Percentiles rank a stretch among this genome's conserved stretches.
Conservation (phyloP, 2,113 vertebrate genomes). For the Forbesichthys agassizii region DNA sequence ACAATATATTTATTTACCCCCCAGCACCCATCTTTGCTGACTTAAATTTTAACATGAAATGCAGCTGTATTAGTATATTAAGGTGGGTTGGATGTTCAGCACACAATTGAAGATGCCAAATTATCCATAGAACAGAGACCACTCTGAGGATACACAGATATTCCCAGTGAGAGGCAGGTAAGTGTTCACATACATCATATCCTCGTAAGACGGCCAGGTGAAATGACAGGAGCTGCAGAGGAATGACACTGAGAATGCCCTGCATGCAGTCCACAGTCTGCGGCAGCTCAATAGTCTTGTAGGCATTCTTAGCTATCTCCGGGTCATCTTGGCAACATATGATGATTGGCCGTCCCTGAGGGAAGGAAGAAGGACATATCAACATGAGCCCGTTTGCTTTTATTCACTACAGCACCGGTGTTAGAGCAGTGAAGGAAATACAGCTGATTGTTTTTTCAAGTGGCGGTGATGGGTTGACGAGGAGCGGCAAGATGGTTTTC, state of each 20-base stretch:
- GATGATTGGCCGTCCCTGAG: slow-evolving; percentile 92
- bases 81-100: too few species aligned
- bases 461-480: not conserved
- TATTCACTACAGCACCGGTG: not conserved
- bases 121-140: too few species aligned
- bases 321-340: slow-evolving; percentile 88
- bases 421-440: not conserved
- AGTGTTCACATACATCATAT: slow-evolving; percentile 83
- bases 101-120: too few species aligned
- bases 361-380: slow-evolving; percentile 1
- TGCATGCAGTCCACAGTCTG: slow-evolving; percentile 94
- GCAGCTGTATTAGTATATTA: too few species aligned
- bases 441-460: not conserved
- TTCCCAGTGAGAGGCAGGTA: too few species aligned
- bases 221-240: slow-evolving; percentile 92
- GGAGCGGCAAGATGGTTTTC: too few species aligned
- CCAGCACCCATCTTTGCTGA: too few species aligned
- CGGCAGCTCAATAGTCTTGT: slow-evolving; percentile 89
- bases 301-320: slow-evolving; percentile 85
- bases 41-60: too few species aligned
- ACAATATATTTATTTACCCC: not conserved
- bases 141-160: too few species aligned
- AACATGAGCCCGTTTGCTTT: not conserved
- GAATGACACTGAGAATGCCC: slow-evolving; percentile 92
- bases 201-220: slow-evolving; percentile 94